phyloP scores from a whole-genome alignment of 1,140 invertebrate genomes.

The Euglossa dilemma region DNA sequence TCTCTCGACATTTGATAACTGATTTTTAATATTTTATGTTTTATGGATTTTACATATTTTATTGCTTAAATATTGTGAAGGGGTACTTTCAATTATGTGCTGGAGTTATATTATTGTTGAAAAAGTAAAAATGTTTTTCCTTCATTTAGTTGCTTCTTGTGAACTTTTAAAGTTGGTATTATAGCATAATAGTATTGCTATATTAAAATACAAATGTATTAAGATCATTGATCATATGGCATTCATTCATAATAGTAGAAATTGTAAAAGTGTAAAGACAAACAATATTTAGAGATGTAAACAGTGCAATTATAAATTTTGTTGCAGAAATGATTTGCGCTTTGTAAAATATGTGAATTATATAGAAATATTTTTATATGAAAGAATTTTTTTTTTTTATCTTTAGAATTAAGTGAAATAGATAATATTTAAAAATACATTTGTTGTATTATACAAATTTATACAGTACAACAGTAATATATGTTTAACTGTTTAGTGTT shows the following conservation, averaged over 20 bases:
- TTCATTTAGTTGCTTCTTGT: not conserved
- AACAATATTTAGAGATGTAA: not conserved
- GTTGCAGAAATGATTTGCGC: not conserved
- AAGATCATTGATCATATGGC: not conserved
- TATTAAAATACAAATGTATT: not conserved
- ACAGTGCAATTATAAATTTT: not conserved
- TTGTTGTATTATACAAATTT: not conserved
- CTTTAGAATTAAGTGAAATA: not conserved
- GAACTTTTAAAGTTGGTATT: not conserved
- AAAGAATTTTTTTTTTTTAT: not conserved
- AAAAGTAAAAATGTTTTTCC: not conserved
- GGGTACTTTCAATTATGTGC: constrained; percentile 12
- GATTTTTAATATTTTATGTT: not conserved
- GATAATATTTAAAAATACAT: not conserved
- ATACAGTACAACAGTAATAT: not conserved
- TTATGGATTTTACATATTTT: not conserved
- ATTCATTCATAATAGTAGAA: not conserved
- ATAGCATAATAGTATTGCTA: not conserved
- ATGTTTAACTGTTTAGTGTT: not conserved
- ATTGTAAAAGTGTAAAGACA: not conserved
- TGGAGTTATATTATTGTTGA: not conserved
- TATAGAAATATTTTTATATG: not conserved
- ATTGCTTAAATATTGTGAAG: not conserved
- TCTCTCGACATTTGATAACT: not conserved
- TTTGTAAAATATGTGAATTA: not conserved